A percentile compares a stretch with the other conserved stretches of the same genome.
phyloP scores from a whole-genome alignment of 2,888 invertebrate genomes.

The Diaprepes abbreviatus region DNA sequence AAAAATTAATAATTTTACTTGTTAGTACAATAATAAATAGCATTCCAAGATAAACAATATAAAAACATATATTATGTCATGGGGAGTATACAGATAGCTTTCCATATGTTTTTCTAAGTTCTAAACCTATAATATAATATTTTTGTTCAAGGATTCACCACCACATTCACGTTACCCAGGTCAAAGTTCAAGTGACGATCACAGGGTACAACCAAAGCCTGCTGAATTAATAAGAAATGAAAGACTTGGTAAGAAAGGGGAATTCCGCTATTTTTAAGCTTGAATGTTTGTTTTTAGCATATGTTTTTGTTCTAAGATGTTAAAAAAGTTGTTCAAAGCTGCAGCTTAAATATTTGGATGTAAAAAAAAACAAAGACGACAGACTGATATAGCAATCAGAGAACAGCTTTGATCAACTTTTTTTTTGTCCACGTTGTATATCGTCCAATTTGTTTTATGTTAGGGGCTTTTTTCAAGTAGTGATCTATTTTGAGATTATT shows the following conservation, averaged over 20 bases:
- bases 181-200: constrained; percentile 68
- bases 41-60: too few relatives aligned
- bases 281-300: constrained; percentile 8
- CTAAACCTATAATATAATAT: too few relatives aligned
- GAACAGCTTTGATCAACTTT: constrained; percentile 7
- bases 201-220: constrained; percentile 69
- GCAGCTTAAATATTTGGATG: neutral
- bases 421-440: neutral
- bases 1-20: too few relatives aligned
- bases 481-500: constrained; percentile 1
- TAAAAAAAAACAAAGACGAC: neutral
- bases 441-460: constrained; percentile 3
- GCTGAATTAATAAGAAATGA: constrained; percentile 91
- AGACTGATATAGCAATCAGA: neutral
- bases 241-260: constrained; percentile 93
- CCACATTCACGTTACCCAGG: constrained; percentile 64
- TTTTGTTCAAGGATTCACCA: constrained; percentile 66
- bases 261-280: constrained; percentile 86
- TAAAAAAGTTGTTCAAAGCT: constrained; percentile 3
- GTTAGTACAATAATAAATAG: too few relatives aligned
- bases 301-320: constrained; percentile 16
- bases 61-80: too few relatives aligned
- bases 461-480: neutral
- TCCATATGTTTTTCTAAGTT: too few relatives aligned
- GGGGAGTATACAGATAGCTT: too few relatives aligned